phyloP scores from a whole-genome alignment of 1,140 invertebrate species.

The Drosophila seguyi region DNA sequence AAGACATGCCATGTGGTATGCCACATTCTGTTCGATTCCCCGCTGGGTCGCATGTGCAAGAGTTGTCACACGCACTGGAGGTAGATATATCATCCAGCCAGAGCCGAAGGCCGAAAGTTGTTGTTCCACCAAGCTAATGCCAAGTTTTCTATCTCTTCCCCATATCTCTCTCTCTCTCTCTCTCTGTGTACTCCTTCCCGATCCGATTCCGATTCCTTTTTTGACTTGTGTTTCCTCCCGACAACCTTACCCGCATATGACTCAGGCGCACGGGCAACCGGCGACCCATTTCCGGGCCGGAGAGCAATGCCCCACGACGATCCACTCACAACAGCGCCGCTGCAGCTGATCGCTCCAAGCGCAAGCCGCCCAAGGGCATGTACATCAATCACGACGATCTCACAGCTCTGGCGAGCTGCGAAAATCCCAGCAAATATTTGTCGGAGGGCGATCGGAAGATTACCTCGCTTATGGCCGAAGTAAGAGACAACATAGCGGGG shows the following conservation, averaged over 20 bases:
- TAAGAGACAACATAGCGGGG: slow-evolving; percentile 86
- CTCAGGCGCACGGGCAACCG: slow-evolving; percentile 90
- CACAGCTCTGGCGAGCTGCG: slow-evolving; percentile 91
- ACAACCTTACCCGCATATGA: background rate
- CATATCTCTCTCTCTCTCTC: slow-evolving; percentile 30
- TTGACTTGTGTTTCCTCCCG: slow-evolving; percentile 2
- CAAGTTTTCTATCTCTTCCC: slow-evolving; percentile 67
- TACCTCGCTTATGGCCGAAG: slow-evolving; percentile 96
- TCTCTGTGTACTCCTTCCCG: background rate
- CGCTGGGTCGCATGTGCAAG: slow-evolving; percentile 80
- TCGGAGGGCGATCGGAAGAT: slow-evolving; percentile 97
- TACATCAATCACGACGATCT: slow-evolving; percentile 98
- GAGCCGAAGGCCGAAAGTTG: slow-evolving; percentile 11
- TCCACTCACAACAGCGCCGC: slow-evolving; percentile 84
- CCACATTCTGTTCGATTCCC: slow-evolving; percentile 75
- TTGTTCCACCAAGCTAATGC: slow-evolving; percentile 63
- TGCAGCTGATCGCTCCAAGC: slow-evolving; percentile 90
- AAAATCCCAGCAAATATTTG: slow-evolving; percentile 88
- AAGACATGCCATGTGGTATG: slow-evolving; percentile 82
- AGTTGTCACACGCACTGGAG: slow-evolving; percentile 85
- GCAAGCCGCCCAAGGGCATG: slow-evolving; percentile 97
- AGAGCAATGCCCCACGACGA: slow-evolving; percentile 79
- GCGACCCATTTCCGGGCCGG: slow-evolving; percentile 90
- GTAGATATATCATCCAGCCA: slow-evolving; percentile 64
- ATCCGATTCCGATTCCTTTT: background rate